Percentiles rank a stretch among this genome's conserved stretches.
These are phyloP conservation scores for Julus scandinavius DNA, from an alignment of 2,888 invertebrate genomes.

Conservation along the genomic window DNA sequence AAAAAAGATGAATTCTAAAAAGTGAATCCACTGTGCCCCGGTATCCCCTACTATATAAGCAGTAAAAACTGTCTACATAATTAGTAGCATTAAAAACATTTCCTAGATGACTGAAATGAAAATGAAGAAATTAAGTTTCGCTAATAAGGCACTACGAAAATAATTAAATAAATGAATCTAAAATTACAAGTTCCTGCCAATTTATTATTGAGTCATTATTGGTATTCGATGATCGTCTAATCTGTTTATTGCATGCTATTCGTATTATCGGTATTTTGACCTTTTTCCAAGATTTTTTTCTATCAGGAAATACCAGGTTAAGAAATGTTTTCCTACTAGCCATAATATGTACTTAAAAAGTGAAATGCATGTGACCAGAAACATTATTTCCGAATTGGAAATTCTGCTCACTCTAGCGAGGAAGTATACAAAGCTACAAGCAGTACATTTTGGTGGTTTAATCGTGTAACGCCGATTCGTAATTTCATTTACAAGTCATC, in stretches of 20 bases:
- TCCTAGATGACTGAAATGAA: too few species aligned
- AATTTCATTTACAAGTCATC: conserved; percentile 17
- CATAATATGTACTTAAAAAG: not conserved
- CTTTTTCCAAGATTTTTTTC: not conserved
- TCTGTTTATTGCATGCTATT: not conserved
- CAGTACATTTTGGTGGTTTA: not conserved
- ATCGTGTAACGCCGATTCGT: not conserved
- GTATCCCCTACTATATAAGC: too few species aligned
- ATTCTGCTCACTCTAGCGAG: not conserved
- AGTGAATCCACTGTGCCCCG: too few species aligned
- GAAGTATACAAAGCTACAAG: not conserved
- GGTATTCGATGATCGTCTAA: not conserved
- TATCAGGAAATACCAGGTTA: not conserved
- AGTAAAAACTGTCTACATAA: too few species aligned
- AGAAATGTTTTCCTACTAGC: not conserved
- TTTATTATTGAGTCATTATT: too few species aligned
- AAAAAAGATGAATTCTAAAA: too few species aligned
- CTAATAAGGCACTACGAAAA: too few species aligned
- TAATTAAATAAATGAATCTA: too few species aligned
- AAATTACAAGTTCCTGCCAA: too few species aligned
- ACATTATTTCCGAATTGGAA: not conserved
- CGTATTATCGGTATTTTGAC: not conserved
- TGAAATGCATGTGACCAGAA: not conserved
- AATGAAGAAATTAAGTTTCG: too few species aligned
- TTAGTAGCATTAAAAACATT: too few species aligned